These are phyloP conservation scores for Phyllotis vaccarum DNA, from an alignment of 2,797 vertebrate species.

Conservation along the genomic window DNA sequence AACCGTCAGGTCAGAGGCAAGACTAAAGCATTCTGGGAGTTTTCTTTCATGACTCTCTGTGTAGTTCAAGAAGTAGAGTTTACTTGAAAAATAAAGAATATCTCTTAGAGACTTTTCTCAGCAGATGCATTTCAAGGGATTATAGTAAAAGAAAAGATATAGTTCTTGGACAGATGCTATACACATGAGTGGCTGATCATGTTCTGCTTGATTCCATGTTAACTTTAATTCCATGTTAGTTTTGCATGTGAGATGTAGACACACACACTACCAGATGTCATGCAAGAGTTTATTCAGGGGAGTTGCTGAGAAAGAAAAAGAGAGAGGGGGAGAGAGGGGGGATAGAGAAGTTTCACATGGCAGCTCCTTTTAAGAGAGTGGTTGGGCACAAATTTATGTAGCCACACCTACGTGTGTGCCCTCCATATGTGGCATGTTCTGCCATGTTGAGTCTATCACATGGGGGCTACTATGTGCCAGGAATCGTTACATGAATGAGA, in stretches of 20 bases:
- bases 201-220: slow-evolving; percentile 1
- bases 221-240: slow-evolving; percentile 21
- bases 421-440: no score
- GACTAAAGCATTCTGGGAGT: not conserved
- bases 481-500: not conserved
- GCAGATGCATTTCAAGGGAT: not conserved
- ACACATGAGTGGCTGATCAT: not conserved
- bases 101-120: not conserved
- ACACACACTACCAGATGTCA: no score
- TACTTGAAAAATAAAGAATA: not conserved
- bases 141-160: not conserved
- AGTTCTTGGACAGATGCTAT: not conserved
- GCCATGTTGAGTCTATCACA: no score
- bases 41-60: not conserved
- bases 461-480: no score
- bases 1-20: not conserved
- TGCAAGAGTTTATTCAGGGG: no score
- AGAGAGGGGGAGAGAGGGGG: no score
- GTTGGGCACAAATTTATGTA: no score
- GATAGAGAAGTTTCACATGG: no score
- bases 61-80: not conserved
- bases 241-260: no score
- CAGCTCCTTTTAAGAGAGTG: no score
- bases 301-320: no score
- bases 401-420: no score